A percentile compares a stretch with the other conserved stretches of the same genome.
phyloP scores from a whole-genome alignment of 2,888 invertebrate species.

The Mactromeris polynyma region DNA sequence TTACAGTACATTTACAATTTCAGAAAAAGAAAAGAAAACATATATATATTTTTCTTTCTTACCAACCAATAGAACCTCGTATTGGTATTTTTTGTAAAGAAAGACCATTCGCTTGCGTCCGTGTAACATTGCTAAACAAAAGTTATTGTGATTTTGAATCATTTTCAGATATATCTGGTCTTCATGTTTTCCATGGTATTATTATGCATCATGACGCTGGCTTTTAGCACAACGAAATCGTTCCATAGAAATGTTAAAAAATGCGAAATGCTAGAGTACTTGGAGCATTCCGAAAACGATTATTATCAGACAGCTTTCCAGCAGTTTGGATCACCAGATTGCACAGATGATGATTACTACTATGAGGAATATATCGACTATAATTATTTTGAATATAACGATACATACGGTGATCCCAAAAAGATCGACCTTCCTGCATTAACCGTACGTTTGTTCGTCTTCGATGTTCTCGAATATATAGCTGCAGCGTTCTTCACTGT shows the following conservation, averaged over 20 bases:
- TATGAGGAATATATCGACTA: background rate
- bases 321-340: background rate
- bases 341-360: background rate
- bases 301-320: background rate
- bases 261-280: constrained; percentile 38
- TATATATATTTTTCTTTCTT: too few species aligned
- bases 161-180: constrained; percentile 29
- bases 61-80: too few species aligned
- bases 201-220: constrained; percentile 29
- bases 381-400: background rate
- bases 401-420: background rate
- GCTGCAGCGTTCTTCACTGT: too few species aligned
- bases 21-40: too few species aligned
- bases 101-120: too few species aligned
- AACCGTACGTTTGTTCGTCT: constrained; percentile 15
- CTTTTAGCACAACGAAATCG: constrained; percentile 24
- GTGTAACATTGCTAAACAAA: too few species aligned
- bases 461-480: constrained; percentile 56
- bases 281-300: constrained; percentile 22
- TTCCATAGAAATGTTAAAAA: constrained; percentile 22
- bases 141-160: too few species aligned
- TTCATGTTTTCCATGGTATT: constrained; percentile 29
- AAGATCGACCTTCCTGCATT: background rate
- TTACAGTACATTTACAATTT: too few species aligned
- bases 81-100: too few species aligned